A percentile compares a stretch with the other conserved stretches of the same genome.
Conservation (phyloP, 2,113 vertebrate genomes). For the Lepus timidus region DNA sequence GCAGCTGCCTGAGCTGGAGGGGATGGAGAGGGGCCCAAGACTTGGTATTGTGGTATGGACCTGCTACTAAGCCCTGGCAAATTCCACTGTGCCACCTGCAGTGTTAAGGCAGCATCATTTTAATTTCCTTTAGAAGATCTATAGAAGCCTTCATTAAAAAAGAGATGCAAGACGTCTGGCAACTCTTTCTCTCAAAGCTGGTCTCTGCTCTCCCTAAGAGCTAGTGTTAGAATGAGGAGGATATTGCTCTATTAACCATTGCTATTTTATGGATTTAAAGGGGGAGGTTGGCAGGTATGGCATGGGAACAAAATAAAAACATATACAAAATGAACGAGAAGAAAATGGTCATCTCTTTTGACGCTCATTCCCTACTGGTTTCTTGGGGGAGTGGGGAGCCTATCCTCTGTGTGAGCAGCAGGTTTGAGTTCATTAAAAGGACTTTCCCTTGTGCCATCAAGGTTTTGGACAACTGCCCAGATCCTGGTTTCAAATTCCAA, state of each 20-base stretch:
- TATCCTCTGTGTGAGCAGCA: conserved; percentile 22
- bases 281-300: neutral
- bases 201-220: neutral
- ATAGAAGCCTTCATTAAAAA: neutral
- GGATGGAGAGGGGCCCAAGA: neutral
- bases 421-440: conserved; percentile 39
- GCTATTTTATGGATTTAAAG: neutral
- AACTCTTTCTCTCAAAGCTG: conserved; percentile 26
- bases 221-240: neutral
- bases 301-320: neutral
- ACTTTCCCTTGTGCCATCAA: conserved; percentile 53
- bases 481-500: conserved; percentile 61
- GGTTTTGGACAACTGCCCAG: conserved; percentile 54
- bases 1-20: neutral
- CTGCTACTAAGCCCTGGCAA: neutral
- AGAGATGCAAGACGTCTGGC: neutral
- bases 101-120: neutral
- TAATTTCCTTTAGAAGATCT: neutral
- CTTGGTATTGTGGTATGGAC: neutral
- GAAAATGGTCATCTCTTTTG: neutral
- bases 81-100: neutral
- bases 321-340: neutral
- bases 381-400: neutral
- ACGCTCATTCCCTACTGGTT: neutral
- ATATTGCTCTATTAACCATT: neutral